A percentile compares a stretch with the other conserved stretches of the same genome.
Evolutionary conservation across 2,888 invertebrate genomes (phyloP).

Genomic region (Actias luna): DNA sequence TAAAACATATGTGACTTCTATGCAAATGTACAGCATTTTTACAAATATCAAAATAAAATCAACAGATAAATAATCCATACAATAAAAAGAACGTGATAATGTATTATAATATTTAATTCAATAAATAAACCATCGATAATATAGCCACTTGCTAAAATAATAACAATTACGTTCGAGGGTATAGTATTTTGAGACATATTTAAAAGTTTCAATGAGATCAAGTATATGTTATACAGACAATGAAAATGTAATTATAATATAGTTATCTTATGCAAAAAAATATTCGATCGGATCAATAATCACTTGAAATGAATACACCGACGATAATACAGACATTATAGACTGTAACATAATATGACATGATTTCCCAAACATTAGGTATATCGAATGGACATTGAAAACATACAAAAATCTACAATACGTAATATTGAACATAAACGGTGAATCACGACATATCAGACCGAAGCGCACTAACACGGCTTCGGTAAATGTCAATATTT

Average conservation of each 20-base stretch:
- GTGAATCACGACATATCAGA: constrained; percentile 20
- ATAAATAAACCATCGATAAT: background rate
- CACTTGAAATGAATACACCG: background rate
- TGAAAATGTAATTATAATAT: no score
- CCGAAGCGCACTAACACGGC: background rate
- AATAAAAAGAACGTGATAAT: background rate
- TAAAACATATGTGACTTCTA: background rate
- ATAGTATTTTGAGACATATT: background rate
- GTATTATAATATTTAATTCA: background rate
- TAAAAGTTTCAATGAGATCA: no score
- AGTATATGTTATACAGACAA: no score
- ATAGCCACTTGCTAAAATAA: background rate
- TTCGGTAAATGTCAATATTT: constrained; percentile 32
- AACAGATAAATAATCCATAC: background rate
- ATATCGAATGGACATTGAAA: background rate
- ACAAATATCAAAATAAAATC: background rate
- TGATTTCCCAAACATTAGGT: background rate
- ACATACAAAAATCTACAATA: background rate
- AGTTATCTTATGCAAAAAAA: background rate
- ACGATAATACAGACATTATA: background rate
- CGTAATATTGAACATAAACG: background rate
- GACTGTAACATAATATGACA: background rate
- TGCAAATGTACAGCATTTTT: background rate
- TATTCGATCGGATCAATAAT: background rate
- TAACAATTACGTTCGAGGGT: background rate